A percentile compares a stretch with the other conserved stretches of the same genome.
Evolutionary conservation across 2,113 vertebrate species (phyloP).

Genomic region (Atrichornis clamosus): DNA sequence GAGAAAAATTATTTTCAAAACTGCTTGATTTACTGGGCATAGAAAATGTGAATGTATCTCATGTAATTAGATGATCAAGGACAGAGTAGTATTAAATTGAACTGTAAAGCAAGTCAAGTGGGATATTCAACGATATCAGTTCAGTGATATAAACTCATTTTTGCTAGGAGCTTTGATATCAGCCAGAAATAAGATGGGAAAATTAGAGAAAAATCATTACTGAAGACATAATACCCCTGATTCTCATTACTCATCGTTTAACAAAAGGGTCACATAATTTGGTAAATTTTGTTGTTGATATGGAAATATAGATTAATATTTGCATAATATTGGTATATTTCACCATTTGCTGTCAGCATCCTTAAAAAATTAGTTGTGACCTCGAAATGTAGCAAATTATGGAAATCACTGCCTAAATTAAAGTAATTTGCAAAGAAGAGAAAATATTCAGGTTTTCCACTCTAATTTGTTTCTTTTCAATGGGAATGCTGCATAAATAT

Average conservation of each 20-base stretch:
- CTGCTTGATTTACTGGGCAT: background rate
- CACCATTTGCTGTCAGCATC: background rate
- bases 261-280: constrained; percentile 3
- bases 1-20: background rate
- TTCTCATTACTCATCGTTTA: constrained; percentile 7
- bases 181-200: constrained; percentile 27
- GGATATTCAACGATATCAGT: background rate
- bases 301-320: constrained; percentile 3
- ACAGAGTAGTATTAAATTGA: background rate
- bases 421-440: background rate
- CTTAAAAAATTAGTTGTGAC: background rate
- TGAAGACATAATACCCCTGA: constrained; percentile 27
- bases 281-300: constrained; percentile 10
- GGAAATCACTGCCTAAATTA: constrained; percentile 28
- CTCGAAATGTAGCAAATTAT: background rate
- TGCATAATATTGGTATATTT: constrained; percentile 13
- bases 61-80: background rate
- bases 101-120: background rate
- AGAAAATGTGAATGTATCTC: background rate
- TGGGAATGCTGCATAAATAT: background rate
- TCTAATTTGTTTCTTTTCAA: background rate
- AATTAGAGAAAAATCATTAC: constrained; percentile 59
- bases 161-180: constrained; percentile 44
- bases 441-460: background rate
- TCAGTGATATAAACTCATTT: background rate